These are phyloP conservation scores for Podabrus alpinus DNA, from an alignment of 2,888 invertebrate species.

Conservation along the genomic window DNA sequence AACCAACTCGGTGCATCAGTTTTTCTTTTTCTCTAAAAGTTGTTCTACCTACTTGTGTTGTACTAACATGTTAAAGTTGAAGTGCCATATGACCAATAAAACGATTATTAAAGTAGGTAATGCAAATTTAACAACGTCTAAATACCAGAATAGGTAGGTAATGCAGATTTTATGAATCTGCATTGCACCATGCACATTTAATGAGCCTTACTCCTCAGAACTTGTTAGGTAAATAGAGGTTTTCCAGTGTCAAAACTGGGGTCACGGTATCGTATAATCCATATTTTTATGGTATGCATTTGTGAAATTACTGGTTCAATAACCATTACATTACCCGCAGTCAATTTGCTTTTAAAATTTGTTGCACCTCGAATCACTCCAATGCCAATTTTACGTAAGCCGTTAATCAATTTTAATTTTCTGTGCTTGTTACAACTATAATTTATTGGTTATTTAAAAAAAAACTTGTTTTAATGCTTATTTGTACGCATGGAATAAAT, in stretches of 20 bases:
- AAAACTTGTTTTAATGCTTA: background rate
- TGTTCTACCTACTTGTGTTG: background rate
- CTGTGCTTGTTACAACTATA: background rate
- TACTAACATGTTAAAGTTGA: background rate
- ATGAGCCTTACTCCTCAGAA: background rate
- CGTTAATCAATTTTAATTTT: background rate
- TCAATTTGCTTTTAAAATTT: background rate
- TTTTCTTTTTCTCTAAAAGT: background rate
- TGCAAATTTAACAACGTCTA: background rate
- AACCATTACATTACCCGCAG: no score
- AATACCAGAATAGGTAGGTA: background rate
- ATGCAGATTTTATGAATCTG: background rate
- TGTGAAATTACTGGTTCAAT: background rate
- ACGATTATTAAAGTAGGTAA: background rate
- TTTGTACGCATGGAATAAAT: background rate
- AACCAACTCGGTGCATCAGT: background rate
- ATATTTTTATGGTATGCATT: background rate
- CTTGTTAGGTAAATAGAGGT: background rate
- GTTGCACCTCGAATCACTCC: background rate
- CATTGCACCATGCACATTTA: background rate
- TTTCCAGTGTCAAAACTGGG: background rate
- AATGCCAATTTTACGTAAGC: background rate
- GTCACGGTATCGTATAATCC: background rate
- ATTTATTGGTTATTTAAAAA: background rate
- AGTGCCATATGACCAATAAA: background rate